Conservation (phyloP, 2,113 vertebrate species). For the Lagopus leucura region DNA sequence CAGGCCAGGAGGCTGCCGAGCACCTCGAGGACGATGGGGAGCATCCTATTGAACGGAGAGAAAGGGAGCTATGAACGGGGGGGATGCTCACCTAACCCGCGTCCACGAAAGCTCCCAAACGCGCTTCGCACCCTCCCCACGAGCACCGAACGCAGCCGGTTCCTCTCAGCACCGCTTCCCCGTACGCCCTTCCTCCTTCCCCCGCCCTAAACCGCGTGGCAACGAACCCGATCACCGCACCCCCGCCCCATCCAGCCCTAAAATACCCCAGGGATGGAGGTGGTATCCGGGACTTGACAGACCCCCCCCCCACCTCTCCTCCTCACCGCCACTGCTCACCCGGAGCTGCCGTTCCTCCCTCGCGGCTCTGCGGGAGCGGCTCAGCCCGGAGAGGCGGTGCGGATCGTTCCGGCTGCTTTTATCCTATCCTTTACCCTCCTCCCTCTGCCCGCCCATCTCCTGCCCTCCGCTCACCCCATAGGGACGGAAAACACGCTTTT, state of each 20-base stretch:
- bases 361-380: neutral
- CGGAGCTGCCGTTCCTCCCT: neutral
- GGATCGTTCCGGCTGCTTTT: neutral
- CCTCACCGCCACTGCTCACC: neutral
- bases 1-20: constrained; percentile 78
- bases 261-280: too few relatives aligned
- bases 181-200: neutral
- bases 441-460: neutral
- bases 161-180: fast-evolving
- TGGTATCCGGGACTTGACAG: neutral
- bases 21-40: constrained; percentile 66
- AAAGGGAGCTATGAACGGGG: fast-evolving
- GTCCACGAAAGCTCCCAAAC: neutral
- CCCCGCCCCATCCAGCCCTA: fast-evolving
- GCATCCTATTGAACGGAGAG: constrained; percentile 64
- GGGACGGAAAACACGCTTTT: neutral
- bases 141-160: neutral
- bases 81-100: fast-evolving
- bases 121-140: fast-evolving
- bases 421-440: neutral
- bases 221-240: neutral
- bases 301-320: too few relatives aligned
- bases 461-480: neutral
- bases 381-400: neutral
- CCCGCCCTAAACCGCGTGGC: fast-evolving